Evolutionary conservation across 2,797 vertebrate genomes (phyloP).

Genomic region (Enteromius afrohamiltoni): DNA sequence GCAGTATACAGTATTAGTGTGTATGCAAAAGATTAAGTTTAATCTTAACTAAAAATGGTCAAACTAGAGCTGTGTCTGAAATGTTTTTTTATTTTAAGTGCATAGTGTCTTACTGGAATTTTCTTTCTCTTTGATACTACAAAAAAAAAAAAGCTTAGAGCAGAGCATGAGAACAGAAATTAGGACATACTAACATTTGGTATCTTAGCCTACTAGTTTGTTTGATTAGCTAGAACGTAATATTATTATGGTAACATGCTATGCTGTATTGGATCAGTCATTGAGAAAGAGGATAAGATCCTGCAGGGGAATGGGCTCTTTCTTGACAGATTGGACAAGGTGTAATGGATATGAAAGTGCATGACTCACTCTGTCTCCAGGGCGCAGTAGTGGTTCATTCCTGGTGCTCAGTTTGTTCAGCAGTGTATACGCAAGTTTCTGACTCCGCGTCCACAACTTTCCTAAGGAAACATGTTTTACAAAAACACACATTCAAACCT

Average conservation of each 20-base stretch:
- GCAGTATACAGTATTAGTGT: too few species aligned
- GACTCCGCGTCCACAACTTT: constrained; percentile 95
- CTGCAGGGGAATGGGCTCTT: not conserved
- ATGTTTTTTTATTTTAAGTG: too few species aligned
- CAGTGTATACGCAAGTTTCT: constrained; percentile 94
- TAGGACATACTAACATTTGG: not conserved
- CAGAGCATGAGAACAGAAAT: too few species aligned
- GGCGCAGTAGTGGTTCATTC: constrained; percentile 89
- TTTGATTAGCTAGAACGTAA: not conserved
- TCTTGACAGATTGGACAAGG: not conserved
- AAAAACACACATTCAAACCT: not conserved
- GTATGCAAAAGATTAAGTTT: too few species aligned
- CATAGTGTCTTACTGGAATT: too few species aligned
- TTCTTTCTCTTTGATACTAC: too few species aligned
- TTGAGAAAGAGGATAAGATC: too few species aligned
- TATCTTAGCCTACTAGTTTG: not conserved
- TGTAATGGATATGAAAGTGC: not conserved
- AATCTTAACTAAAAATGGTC: too few species aligned
- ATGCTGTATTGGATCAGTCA: not conserved
- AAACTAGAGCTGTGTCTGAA: too few species aligned
- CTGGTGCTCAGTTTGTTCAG: constrained; percentile 92
- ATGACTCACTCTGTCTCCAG: constrained; percentile 89
- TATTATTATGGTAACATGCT: not conserved
- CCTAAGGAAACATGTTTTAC: constrained; percentile 74
- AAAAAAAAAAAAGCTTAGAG: too few species aligned